These are phyloP conservation scores for Scaptomyza parva DNA, from an alignment of 2,888 invertebrate species.

Conservation along the genomic window DNA sequence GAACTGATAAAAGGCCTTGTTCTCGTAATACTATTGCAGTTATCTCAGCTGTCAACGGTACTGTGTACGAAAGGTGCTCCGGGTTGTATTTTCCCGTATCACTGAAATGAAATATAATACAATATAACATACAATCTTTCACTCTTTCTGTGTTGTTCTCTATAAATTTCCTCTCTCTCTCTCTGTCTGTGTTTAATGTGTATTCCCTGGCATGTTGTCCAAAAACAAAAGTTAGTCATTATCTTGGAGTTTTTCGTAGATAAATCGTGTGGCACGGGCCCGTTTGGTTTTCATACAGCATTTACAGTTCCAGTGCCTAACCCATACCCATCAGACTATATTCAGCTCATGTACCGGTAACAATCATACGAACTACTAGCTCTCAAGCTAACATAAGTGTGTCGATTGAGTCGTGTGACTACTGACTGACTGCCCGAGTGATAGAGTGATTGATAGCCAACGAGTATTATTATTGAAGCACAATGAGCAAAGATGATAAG, in stretches of 20 bases:
- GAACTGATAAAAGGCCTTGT: slow-evolving; percentile 46
- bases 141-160: slow-evolving; percentile 7
- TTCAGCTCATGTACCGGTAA: slow-evolving; percentile 45
- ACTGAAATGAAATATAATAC: slow-evolving; percentile 74
- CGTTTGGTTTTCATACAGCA: slow-evolving; percentile 45
- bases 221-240: slow-evolving; percentile 68
- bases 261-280: slow-evolving; percentile 62
- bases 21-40: slow-evolving; percentile 60
- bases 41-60: slow-evolving; percentile 59
- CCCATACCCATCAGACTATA: slow-evolving; percentile 38
- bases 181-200: neutral
- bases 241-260: slow-evolving; percentile 78
- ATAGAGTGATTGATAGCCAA: slow-evolving; percentile 21
- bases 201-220: slow-evolving; percentile 15
- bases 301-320: slow-evolving; percentile 43
- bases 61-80: slow-evolving; percentile 32
- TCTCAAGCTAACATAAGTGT: slow-evolving; percentile 4
- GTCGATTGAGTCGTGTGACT: slow-evolving; percentile 7
- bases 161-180: no score
- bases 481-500: slow-evolving; percentile 81
- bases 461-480: slow-evolving; percentile 18
- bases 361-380: slow-evolving; percentile 3
- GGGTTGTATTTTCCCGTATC: slow-evolving; percentile 53
- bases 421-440: slow-evolving; percentile 30
- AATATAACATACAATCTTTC: slow-evolving; percentile 49